Conservation (phyloP, 2,888 invertebrate species). For the Pyrochroa serraticornis region DNA sequence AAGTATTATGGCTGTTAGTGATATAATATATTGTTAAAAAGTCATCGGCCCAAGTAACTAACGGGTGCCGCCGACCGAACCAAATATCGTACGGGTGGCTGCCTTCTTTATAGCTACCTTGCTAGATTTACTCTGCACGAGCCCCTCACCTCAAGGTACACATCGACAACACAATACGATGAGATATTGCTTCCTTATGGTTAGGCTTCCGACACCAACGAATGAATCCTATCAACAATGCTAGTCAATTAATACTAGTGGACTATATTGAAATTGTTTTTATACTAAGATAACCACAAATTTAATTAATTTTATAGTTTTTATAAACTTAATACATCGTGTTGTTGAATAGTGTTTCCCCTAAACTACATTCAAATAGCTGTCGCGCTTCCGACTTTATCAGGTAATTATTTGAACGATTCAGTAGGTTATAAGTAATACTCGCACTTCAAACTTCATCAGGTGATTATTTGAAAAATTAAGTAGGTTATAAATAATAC, state of each 20-base stretch:
- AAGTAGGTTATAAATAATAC: too few relatives aligned
- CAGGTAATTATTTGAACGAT: too few relatives aligned
- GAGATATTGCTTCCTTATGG: slow-evolving; percentile 40
- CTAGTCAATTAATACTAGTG: background rate
- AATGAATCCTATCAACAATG: slow-evolving; percentile 14
- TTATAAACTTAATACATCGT: too few relatives aligned
- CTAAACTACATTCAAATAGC: too few relatives aligned
- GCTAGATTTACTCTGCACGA: slow-evolving; percentile 50
- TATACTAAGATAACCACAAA: too few relatives aligned
- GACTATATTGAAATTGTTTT: too few relatives aligned
- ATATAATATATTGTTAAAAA: slow-evolving; percentile 52
- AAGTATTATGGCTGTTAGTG: slow-evolving; percentile 36
- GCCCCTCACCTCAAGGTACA: slow-evolving; percentile 40
- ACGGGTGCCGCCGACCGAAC: slow-evolving; percentile 55
- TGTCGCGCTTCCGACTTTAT: too few relatives aligned
- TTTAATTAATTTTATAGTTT: too few relatives aligned
- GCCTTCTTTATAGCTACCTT: slow-evolving; percentile 46
- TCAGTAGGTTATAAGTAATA: too few relatives aligned
- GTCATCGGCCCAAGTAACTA: slow-evolving; percentile 55
- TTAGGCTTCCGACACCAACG: slow-evolving; percentile 22
- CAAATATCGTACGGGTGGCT: slow-evolving; percentile 57
- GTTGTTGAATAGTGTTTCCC: too few relatives aligned
- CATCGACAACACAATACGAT: slow-evolving; percentile 43
- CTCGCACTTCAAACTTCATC: too few relatives aligned
- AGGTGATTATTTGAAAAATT: too few relatives aligned